Evolutionary conservation across 37 sponge, comb jelly and placozoan genomes (phyloP).

Genomic region (Chondrosia reniformis): DNA sequence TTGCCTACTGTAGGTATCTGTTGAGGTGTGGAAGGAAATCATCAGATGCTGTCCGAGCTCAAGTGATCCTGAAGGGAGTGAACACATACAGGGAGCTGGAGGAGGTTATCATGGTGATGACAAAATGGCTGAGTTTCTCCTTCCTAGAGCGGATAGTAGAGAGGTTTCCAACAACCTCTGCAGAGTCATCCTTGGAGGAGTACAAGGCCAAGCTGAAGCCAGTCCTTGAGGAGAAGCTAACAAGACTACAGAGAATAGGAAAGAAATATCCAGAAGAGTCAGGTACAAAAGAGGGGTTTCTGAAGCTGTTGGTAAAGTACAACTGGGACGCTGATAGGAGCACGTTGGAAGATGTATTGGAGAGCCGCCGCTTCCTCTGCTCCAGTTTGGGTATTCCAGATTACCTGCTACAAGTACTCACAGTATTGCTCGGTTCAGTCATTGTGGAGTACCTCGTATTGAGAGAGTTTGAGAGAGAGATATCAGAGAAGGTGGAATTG

Average conservation of each 20-base stretch:
- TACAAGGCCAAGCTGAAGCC: slow-evolving; percentile 6
- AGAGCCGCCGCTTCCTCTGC: neutral
- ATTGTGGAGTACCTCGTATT: neutral
- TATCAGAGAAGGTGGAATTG: slow-evolving; percentile 1
- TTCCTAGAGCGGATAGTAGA: slow-evolving; percentile 2
- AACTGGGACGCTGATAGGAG: slow-evolving; percentile 11
- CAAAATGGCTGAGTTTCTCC: neutral
- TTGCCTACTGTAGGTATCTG: neutral
- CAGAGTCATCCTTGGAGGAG: neutral
- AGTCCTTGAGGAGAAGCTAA: slow-evolving; percentile 5
- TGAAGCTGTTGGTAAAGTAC: slow-evolving; percentile 7
- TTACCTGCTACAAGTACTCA: neutral
- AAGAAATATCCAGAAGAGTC: neutral
- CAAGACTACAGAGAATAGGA: neutral
- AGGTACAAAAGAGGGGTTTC: neutral
- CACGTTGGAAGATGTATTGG: slow-evolving; percentile 9
- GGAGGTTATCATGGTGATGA: neutral
- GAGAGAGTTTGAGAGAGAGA: neutral
- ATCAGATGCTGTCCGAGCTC: no score
- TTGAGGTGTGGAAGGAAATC: no score
- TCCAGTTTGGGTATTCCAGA: neutral
- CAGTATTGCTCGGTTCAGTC: neutral
- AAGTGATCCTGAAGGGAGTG: neutral
- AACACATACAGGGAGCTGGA: neutral
- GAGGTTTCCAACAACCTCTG: neutral